These are phyloP conservation scores for Caenorhabditis virilis DNA, from an alignment of 2,888 invertebrate genomes.

Conservation along the genomic window DNA sequence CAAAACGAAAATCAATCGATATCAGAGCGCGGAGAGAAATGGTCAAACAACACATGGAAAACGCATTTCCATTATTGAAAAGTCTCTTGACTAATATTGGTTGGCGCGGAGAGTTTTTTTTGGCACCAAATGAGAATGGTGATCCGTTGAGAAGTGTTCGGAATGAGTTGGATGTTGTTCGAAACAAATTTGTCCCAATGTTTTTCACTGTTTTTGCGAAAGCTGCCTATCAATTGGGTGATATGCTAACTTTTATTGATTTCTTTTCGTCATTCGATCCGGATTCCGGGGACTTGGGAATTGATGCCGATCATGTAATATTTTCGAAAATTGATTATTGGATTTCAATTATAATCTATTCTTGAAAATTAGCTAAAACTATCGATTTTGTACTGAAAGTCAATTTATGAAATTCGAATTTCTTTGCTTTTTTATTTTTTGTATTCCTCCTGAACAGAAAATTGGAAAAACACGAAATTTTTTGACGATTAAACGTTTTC, in stretches of 20 bases:
- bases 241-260: constrained; percentile 15
- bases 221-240: constrained; percentile 14
- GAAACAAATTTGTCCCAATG: constrained; percentile 13
- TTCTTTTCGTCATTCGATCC: constrained; percentile 19
- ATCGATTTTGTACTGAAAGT: too few relatives aligned
- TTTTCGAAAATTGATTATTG: too few relatives aligned
- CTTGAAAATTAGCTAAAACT: too few relatives aligned
- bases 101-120: constrained; percentile 15
- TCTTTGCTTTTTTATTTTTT: not conserved
- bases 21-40: constrained; percentile 12
- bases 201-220: constrained; percentile 16
- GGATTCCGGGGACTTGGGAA: constrained; percentile 8
- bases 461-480: too few relatives aligned
- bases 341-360: too few relatives aligned
- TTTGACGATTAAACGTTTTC: too few relatives aligned
- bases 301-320: constrained; percentile 8
- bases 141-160: constrained; percentile 22
- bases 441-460: too few relatives aligned
- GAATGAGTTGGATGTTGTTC: constrained; percentile 12
- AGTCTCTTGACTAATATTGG: constrained; percentile 28
- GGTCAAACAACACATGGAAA: constrained; percentile 25
- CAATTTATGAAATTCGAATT: not conserved
- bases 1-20: constrained; percentile 15
- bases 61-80: constrained; percentile 18
- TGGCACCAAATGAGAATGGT: constrained; percentile 9